Evolutionary conservation across 1,140 invertebrate species (phyloP), one percentile per base, ranked within the genome.

Genomic region (Drosophila guanche): DNA sequence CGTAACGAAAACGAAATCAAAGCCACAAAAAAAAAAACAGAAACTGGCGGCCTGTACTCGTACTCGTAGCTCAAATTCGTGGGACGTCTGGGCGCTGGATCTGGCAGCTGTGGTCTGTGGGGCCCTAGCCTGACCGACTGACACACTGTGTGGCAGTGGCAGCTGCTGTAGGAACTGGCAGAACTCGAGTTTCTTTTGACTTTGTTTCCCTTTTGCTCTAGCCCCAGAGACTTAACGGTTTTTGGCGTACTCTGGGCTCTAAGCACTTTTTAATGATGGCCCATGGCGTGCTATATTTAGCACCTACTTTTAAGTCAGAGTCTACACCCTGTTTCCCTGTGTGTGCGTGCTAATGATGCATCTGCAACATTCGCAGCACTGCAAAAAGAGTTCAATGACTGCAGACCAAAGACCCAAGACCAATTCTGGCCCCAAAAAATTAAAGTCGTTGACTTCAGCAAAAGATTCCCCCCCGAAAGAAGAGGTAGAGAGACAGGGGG

Each of bases 1-100:
- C 83, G 81, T 88, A 86, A 86, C 81, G 81, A 86, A 86, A 86
- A 75, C 69, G 81, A 86, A 86, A 86, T 81, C 73, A 86, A 86
- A 84, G 62, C 63, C 51, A 58, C 50, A 79, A 40, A 22, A 46
- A 46, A 46, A 46, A 20, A 20, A 20, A 20, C 16, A 20, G 16
- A 20, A 67, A 61, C 62, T 58, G 57, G 60, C 33, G 10, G 3
- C 33, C 33, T 37, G 33, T 62, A 53, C 16, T 20, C 47, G 59
- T 45, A 68, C 46, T 50, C 37, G 47, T 42, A 58, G 27, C 27
- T 51, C 61, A n/a, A 8, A 14, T 7, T 25, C 7, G 29, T 10
- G 7, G 8, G 14, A 5, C 16, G 16, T 42, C 37, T 58, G 48
- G 29, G n/a, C 0, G 33, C 27, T 37, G 27, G 42, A 12, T 25